Evolutionary conservation across 1,140 invertebrate species (phyloP), one percentile per base, ranked within the genome.

Genomic region (Diorhabda carinulata): DNA sequence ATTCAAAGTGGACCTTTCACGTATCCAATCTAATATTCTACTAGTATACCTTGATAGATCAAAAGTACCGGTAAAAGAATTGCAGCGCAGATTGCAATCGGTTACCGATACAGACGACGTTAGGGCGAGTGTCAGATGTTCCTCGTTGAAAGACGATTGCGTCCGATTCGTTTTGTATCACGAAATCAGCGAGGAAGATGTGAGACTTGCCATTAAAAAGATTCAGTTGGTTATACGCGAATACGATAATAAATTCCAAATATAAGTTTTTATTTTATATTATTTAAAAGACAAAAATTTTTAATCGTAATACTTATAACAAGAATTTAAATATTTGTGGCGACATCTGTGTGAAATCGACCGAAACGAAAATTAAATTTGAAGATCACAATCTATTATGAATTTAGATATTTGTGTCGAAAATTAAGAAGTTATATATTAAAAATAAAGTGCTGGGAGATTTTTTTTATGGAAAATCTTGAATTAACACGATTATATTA

Each of bases 11-110:
- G 87, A 95, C 73, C 72, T 89, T n/a, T 78, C 83, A 4, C 83
- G 77, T 3, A 83, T 91, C 2, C 87, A 94, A 69, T 91, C 90
- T 1, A 96, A 96, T 76, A 96, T 96, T 69, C 78, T 95, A 5
- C 84, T 93, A 72, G 77, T 95, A 5, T 81, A 87, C 8, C 80
- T 93, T 2, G 79, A 84, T 62, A 78, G 76, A 3, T 74, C 77
- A 0, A 80, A 82, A 43, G 75, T 90, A 2, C 80, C 78, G 0
- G 82, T 88, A 3, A 77, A 72, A 64, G 81, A 87, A n/a, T 86
- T 94, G 66, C 81, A 85, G 64, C 57, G 84, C 2, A 83, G 88
- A 68, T 78, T 94, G 8, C 79, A 77, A 3, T 72, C 76, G 65
- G 84, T 91, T 47, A 77, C 80, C 72, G 79, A 88, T 3, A 82